Evolutionary conservation across 2,797 vertebrate species (phyloP), one percentile per base, ranked within the genome.

Genomic region (Diceros bicornis): DNA sequence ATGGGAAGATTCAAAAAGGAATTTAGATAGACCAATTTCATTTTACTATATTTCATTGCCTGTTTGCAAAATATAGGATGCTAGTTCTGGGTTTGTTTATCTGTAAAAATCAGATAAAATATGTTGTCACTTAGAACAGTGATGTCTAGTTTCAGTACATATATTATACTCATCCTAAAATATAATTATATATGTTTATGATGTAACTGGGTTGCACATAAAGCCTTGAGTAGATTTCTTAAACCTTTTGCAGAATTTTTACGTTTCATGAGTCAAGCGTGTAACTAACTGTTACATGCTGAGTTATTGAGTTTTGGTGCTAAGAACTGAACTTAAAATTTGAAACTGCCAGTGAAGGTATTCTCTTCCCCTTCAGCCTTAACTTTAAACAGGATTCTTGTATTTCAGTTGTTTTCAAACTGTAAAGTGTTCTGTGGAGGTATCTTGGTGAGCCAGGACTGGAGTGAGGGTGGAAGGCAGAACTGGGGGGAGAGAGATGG

Each of bases 11-110:
- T 89, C 14, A 95, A 74, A 91, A 64, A 94, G 34, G 52, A 95
- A 92, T 52, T 77, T 96, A 95, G 94, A 83, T 88, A 89, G 25
- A 84, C 8, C 34, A 37, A 4, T 92, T 97, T 97, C 44, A 87
- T 87, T 95, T 97, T 94, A 41, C 47, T 61, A 8, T 84, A 44
- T 92, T 85, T 68, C 74, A 85, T 92, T 85, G 52, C 34, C 62
- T 71, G 25, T 68, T 90, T 87, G 20, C 14, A 90, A 78, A 68
- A 71, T n/a, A 47, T 52, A 52, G n/a, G 57, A 83, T 59, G 7
- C 13, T 93, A 91, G 44, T 75, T 92, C 75, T 92, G 23, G 8
- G 47, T 82, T 96, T 96, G 47, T 82, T 96, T 96, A 66, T 89
- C n/a, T 95, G 41, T 94, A 74, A 78, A 94, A 97, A 91, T 81